Evolutionary conservation across 1,140 invertebrate species (phyloP).

Genomic region (Micrasema longulum): DNA sequence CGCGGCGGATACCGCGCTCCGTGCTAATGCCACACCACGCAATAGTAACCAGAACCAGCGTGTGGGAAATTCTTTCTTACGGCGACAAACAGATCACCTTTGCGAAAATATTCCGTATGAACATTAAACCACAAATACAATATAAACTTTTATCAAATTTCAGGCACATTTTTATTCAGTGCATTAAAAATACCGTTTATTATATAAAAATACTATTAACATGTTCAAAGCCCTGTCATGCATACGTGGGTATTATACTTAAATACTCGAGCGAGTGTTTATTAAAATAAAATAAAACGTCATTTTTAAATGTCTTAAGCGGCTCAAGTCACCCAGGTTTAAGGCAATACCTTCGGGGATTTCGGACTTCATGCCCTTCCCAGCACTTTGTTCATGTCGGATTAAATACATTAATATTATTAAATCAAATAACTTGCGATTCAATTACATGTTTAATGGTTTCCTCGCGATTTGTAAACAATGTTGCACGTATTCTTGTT

Average conservation of each 20-base stretch:
- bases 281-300: conserved; percentile 32
- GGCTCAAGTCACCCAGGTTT: conserved; percentile 22
- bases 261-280: conserved; percentile 13
- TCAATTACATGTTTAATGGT: conserved; percentile 2
- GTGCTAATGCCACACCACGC: too few species aligned
- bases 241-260: too few species aligned
- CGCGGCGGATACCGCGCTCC: not conserved
- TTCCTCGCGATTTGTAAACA: not conserved
- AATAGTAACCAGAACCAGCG: not conserved
- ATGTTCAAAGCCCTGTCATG: too few species aligned
- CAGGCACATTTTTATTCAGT: too few species aligned
- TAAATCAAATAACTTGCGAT: conserved; percentile 14
- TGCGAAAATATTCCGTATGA: too few species aligned
- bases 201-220: too few species aligned
- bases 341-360: conserved; percentile 14
- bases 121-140: too few species aligned
- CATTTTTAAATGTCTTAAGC: conserved; percentile 25
- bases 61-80: not conserved
- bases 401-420: conserved; percentile 28
- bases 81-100: too few species aligned
- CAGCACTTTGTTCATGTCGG: conserved; percentile 9
- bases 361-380: too few species aligned
- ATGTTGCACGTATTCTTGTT: too few species aligned
- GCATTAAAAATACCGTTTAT: too few species aligned
- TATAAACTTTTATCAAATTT: too few species aligned